Percentiles rank a stretch among this genome's conserved stretches.
Conservation (phyloP, 2,888 invertebrate species). For the Philonicus albiceps region DNA sequence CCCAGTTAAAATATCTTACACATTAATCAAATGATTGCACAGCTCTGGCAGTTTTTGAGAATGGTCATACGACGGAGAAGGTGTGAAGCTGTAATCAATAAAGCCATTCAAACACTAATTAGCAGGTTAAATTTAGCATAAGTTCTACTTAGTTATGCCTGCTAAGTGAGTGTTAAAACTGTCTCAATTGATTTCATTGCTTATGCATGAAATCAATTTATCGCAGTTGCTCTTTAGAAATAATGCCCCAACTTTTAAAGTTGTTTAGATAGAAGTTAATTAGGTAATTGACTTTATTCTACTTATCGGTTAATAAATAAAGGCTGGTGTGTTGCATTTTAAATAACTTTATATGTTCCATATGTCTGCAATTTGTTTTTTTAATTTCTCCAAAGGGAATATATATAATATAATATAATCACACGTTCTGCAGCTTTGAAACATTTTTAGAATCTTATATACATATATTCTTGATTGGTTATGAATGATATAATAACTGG, state of each 20-base stretch:
- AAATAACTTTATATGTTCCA: too few relatives aligned
- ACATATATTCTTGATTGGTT: too few relatives aligned
- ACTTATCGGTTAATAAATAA: background rate
- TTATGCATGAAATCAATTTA: background rate
- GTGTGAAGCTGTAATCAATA: conserved; percentile 13
- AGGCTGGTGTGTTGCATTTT: background rate
- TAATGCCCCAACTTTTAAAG: background rate
- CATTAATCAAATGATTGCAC: conserved; percentile 10
- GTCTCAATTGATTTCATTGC: background rate
- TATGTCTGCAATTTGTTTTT: too few relatives aligned
- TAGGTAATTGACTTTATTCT: background rate
- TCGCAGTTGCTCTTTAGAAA: background rate
- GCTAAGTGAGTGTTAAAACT: background rate
- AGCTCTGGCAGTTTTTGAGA: background rate
- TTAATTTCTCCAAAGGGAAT: too few relatives aligned
- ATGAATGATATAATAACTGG: too few relatives aligned
- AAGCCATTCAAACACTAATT: background rate
- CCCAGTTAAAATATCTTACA: background rate
- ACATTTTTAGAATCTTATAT: too few relatives aligned
- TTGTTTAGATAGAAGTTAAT: background rate
- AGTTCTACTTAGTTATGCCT: background rate
- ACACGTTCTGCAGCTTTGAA: too few relatives aligned
- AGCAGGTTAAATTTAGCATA: background rate
- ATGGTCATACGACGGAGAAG: background rate
- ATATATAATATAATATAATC: too few relatives aligned